These are phyloP conservation scores for Antheraea assamensis DNA, from an alignment of 2,888 invertebrate genomes.

Conservation along the genomic window DNA sequence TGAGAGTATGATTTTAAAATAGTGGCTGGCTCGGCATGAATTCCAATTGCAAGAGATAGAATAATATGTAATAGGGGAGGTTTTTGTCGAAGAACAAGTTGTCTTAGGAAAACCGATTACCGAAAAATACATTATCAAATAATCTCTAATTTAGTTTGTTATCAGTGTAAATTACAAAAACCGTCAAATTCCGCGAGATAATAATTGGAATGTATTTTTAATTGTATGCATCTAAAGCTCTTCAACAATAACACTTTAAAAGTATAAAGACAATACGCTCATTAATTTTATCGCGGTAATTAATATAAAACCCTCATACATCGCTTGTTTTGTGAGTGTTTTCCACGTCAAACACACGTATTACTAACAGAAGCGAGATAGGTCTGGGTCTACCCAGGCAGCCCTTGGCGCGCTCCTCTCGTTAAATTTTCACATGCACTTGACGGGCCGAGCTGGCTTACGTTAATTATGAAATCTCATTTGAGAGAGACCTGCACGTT, in stretches of 20 bases:
- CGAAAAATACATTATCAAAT: too few relatives aligned
- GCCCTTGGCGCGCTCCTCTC: conserved; percentile 61
- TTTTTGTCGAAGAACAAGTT: too few relatives aligned
- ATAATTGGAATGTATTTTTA: too few relatives aligned
- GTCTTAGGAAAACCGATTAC: too few relatives aligned
- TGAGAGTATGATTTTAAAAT: too few relatives aligned
- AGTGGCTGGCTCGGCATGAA: too few relatives aligned
- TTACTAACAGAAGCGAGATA: conserved; percentile 57
- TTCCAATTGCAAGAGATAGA: too few relatives aligned
- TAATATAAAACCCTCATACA: conserved; percentile 41
- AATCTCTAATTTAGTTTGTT: too few relatives aligned
- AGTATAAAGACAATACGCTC: conserved; percentile 31
- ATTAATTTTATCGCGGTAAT: conserved; percentile 47
- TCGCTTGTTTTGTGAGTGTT: conserved; percentile 52
- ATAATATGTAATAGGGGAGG: too few relatives aligned
- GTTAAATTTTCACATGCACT: conserved; percentile 81
- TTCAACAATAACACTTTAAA: background rate
- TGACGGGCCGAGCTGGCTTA: conserved; percentile 76
- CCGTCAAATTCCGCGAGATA: too few relatives aligned
- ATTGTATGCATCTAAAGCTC: too few relatives aligned
- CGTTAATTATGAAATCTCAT: conserved; percentile 82
- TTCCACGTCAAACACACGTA: conserved; percentile 58
- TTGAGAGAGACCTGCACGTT: conserved; percentile 73
- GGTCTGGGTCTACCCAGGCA: conserved; percentile 49
- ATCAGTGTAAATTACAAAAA: too few relatives aligned